Evolutionary conservation across 2,797 vertebrate genomes (phyloP), one percentile per base, ranked within the genome.

Genomic region (Microcaecilia unicolor): DNA sequence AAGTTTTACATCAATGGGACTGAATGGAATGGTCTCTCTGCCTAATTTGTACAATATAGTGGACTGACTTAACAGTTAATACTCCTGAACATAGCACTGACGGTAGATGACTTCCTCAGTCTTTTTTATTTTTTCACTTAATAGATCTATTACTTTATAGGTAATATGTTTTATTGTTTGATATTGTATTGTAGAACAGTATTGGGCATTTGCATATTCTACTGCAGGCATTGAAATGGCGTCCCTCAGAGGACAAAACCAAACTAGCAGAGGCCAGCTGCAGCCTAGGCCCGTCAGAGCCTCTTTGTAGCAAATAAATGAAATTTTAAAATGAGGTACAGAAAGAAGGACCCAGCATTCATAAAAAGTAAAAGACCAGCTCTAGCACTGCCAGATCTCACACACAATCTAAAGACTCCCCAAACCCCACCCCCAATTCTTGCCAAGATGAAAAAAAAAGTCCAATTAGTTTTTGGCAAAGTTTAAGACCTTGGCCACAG

Each of bases 391-490:
- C 64, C 69, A 67, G 55, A 61, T 62, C 56, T 64, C 61, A 68
- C 57, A 51, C 68, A 74, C 43, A 58, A 63, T 45, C 34, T 61
- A 67, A 61, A 72, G 32, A 42, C 44, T 34, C 48, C 44, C 28
- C 5, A 15, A 14, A 23, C 25, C 3, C 9, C 46, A 18, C 31
- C 41, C 21, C 33, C 35, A 19, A 28, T 9, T 37, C 31, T 38
- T 54, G 49, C 69, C 55, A 41, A 55, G 57, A 48, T 51, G 53
- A 67, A 65, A 67, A 72, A 64, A 67, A 72, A 64, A 3, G 49
- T 80, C 72, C 48, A 39, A 57, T 63, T 18, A 26, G 29, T 42
- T 74, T 74, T 74, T 72, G 70, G 78, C 68, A 72, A 81, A 77
- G 52, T 69, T n/a, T 63, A 47, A 64, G 64, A 70, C 67, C 60